Percentiles rank a stretch among this genome's conserved stretches.
These are phyloP conservation scores for Matsumyia berberina DNA, from an alignment of 2,888 invertebrate genomes.

Conservation along the genomic window DNA sequence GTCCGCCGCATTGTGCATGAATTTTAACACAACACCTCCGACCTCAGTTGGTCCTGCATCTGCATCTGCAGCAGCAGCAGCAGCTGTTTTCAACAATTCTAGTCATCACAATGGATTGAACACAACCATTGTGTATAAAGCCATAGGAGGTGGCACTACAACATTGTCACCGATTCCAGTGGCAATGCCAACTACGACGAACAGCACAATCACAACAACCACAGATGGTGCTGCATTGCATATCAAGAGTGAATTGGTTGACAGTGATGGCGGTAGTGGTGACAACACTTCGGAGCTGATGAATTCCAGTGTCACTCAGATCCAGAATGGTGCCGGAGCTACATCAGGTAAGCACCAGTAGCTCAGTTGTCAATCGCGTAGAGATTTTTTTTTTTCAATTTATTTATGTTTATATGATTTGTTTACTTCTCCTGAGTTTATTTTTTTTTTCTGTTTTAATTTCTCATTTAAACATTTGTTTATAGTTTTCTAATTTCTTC, in stretches of 20 bases:
- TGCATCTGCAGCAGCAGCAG: constrained; percentile 77
- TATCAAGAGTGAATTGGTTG: constrained; percentile 81
- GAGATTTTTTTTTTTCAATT: constrained; percentile 1
- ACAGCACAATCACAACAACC: constrained; percentile 74
- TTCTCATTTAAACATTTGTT: constrained; percentile 13
- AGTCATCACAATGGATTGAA: constrained; percentile 69
- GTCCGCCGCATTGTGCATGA: constrained; percentile 57
- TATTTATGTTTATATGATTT: not conserved
- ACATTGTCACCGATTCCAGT: constrained; percentile 79
- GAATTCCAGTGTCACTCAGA: constrained; percentile 77
- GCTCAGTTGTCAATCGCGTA: not conserved
- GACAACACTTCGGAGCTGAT: constrained; percentile 78
- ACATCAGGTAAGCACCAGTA: constrained; percentile 58
- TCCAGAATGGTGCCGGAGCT: constrained; percentile 77
- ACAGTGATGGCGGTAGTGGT: constrained; percentile 76
- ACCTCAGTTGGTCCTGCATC: constrained; percentile 65
- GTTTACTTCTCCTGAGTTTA: not conserved
- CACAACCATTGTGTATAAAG: constrained; percentile 72
- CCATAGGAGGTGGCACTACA: constrained; percentile 76
- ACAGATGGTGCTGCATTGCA: constrained; percentile 82
- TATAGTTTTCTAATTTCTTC: constrained; percentile 28
- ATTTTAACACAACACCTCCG: constrained; percentile 61
- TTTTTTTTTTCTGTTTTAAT: constrained; percentile 14
- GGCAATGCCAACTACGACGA: constrained; percentile 75
- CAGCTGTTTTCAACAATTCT: constrained; percentile 72